Conservation (phyloP, 1,140 invertebrate species). For the Aethina tumida region DNA sequence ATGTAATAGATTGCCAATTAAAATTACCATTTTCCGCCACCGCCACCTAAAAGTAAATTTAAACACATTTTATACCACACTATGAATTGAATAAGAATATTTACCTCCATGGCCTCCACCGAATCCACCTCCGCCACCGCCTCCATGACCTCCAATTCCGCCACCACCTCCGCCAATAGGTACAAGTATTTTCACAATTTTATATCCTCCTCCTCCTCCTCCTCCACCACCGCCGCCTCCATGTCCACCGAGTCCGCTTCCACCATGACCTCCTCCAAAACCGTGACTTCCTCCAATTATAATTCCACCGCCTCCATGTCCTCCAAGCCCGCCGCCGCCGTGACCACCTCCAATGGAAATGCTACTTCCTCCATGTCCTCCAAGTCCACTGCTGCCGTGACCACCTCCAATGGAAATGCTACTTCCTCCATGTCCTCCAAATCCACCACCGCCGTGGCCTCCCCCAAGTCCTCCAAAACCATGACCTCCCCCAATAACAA, state of each 20-base stretch:
- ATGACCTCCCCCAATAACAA: constrained; percentile 2
- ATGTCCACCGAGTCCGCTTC: constrained; percentile 2
- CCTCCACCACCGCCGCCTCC: constrained; percentile 1
- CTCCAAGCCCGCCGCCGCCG: too few species aligned
- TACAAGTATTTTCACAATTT: too few species aligned
- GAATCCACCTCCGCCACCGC: constrained; percentile 17
- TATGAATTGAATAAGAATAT: too few species aligned
- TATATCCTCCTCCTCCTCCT: too few species aligned
- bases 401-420: constrained; percentile 1
- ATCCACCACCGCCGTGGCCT: constrained; percentile 11
- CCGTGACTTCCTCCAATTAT: neutral
- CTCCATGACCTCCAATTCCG: constrained; percentile 2
- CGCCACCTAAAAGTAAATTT: too few species aligned
- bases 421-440: constrained; percentile 3
- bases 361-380: constrained; percentile 17
- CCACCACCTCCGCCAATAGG: constrained; percentile 8
- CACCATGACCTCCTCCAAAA: constrained; percentile 1
- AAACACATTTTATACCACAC: too few species aligned
- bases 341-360: too few species aligned
- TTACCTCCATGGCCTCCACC: constrained; percentile 13
- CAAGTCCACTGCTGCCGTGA: constrained; percentile 6
- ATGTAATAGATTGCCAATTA: too few species aligned
- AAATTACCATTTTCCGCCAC: too few species aligned
- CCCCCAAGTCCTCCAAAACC: constrained; percentile 9
- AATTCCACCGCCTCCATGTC: too few species aligned